A percentile compares a stretch with the other conserved stretches of the same genome.
Conservation (phyloP, 1,140 invertebrate species). For the Drosophila repletoides region DNA sequence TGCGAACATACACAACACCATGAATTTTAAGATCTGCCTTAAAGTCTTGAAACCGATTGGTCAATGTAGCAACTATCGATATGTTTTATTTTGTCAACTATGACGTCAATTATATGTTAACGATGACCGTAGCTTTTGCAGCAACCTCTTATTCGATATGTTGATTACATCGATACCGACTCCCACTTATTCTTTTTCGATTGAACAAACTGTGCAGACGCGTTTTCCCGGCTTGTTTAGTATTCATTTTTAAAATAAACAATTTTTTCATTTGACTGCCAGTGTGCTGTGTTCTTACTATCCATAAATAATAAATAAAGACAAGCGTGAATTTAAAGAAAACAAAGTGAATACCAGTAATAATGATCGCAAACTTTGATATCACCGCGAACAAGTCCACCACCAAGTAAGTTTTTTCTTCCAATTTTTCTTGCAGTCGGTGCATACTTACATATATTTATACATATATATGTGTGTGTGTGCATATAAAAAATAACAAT, state of each 20-base stretch:
- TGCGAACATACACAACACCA: too few species aligned
- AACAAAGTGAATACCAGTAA: constrained; percentile 10
- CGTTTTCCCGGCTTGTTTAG: constrained; percentile 27
- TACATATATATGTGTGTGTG: neutral
- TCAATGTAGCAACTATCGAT: too few species aligned
- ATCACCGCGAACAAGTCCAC: constrained; percentile 67
- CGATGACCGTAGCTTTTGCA: neutral
- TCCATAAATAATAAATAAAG: neutral
- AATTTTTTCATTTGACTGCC: constrained; percentile 1
- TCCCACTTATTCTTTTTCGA: constrained; percentile 32
- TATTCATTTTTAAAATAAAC: constrained; percentile 27
- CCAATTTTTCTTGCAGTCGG: neutral
- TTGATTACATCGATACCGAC: constrained; percentile 14
- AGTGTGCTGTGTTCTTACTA: neutral
- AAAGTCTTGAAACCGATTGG: too few species aligned
- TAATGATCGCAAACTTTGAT: constrained; percentile 73
- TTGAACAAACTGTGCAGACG: constrained; percentile 25
- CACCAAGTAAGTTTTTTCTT: constrained; percentile 70
- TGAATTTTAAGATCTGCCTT: too few species aligned
- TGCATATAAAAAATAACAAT: neutral
- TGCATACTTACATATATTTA: neutral
- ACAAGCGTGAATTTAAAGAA: neutral
- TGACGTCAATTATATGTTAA: too few species aligned
- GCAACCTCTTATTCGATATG: neutral
- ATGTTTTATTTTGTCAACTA: too few species aligned